These are phyloP conservation scores for Takifugu ocellatus DNA, from an alignment of 2,797 vertebrate species.

Conservation along the genomic window DNA sequence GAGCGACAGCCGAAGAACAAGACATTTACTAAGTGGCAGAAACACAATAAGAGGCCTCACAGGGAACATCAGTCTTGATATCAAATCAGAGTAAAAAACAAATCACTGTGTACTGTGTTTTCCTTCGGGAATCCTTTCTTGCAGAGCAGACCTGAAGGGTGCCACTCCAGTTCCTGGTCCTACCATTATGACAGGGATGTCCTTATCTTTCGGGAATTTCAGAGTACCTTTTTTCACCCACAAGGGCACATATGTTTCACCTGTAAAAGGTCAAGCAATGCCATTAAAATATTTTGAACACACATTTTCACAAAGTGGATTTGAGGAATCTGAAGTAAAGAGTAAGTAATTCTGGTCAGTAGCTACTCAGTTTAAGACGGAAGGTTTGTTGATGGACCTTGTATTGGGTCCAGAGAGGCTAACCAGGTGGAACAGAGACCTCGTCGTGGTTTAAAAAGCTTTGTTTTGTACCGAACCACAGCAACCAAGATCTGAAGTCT, in stretches of 20 bases:
- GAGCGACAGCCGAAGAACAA: constrained; percentile 92
- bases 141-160: constrained; percentile 87
- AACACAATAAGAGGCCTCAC: neutral
- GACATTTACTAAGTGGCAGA: constrained; percentile 72
- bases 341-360: too few relatives aligned
- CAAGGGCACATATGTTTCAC: constrained; percentile 78
- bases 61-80: neutral
- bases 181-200: constrained; percentile 85
- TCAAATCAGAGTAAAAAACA: neutral
- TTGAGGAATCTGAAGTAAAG: too few relatives aligned
- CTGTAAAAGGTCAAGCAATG: constrained; percentile 49
- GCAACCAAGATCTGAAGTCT: constrained; percentile 88
- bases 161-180: constrained; percentile 96
- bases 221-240: constrained; percentile 89
- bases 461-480: constrained; percentile 87
- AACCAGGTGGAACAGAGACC: constrained; percentile 95
- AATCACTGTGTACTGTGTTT: constrained; percentile 63
- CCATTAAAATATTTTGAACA: neutral
- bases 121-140: constrained; percentile 81
- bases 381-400: constrained; percentile 58
- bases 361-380: too few relatives aligned
- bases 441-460: constrained; percentile 77
- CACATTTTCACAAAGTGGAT: neutral
- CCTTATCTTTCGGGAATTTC: constrained; percentile 76
- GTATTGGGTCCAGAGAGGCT: constrained; percentile 82